Evolutionary conservation across 2,888 invertebrate genomes (phyloP), one percentile per base, ranked within the genome.

Genomic region (Temnothorax rugatulus): DNA sequence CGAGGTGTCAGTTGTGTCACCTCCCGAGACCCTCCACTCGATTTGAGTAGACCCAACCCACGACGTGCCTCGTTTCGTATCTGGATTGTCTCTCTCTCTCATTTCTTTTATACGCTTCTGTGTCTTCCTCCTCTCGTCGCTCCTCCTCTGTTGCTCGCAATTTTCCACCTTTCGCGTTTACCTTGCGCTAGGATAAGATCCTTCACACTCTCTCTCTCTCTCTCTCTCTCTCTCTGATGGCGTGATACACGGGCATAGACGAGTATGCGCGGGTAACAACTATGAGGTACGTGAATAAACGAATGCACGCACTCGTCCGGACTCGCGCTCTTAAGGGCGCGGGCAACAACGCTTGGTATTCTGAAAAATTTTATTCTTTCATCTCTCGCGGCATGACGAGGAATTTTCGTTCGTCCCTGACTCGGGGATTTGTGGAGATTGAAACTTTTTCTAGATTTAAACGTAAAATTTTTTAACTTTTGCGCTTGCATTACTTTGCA

Each of bases 1-100:
- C 93, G 92, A 93, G 91, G 92, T 94, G 94, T 93, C 93, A 93
- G 90, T 93, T 92, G 91, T 92, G 92, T 92, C 92, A 92, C 90
- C 89, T 86, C 75, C 88, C 82, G 83, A 83, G 75, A 84, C 84
- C 87, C 87, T 85, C 87, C 88, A 89, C 89, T 91, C 88, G 89
- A 88, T 87, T 90, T 84, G 77, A 88, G 89, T 75, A 86, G 83
- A 87, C 84, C 81, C 82, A 77, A 85, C 76, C 84, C 84, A 47
- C 69, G 75, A 81, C 84, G 82, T 87, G 77, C 82, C 85, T 86
- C 87, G 68, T 85, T 84, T 77, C 83, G 81, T 88, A 87, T 87
- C 83, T 74, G 83, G 82, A 75, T 63, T 54, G 9, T 50, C 25
- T 34, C 25, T 34, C 25, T 34, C 47, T 68, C 25, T 44, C 61